Evolutionary conservation across 1,140 invertebrate genomes (phyloP).

Genomic region (Scaptomyza hsui): DNA sequence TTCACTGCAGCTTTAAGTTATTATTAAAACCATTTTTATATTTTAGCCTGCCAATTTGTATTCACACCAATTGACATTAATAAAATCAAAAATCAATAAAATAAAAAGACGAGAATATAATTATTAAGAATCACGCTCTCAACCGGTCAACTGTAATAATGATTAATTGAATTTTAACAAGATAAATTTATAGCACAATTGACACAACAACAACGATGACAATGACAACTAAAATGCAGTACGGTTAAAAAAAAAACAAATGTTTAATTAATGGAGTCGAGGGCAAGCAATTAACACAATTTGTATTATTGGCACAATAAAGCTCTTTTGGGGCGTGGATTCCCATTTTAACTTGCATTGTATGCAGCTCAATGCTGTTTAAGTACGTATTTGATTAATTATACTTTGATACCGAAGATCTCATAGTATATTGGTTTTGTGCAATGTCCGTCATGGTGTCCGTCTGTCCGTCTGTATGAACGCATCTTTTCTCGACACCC

Average conservation of each 20-base stretch:
- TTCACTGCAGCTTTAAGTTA: too few relatives aligned
- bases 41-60: neutral
- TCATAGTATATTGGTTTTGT: too few relatives aligned
- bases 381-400: conserved; percentile 51
- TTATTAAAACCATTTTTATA: neutral
- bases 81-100: neutral
- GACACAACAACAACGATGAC: too few relatives aligned
- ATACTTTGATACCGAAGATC: too few relatives aligned
- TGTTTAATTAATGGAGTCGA: conserved; percentile 69
- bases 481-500: too few relatives aligned
- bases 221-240: conserved; percentile 10
- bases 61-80: neutral
- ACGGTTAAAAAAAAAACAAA: conserved; percentile 57
- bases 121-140: conserved; percentile 10
- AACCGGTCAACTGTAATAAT: conserved; percentile 48
- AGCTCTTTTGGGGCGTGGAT: too few relatives aligned
- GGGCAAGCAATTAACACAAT: conserved; percentile 72
- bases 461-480: too few relatives aligned
- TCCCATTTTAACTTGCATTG: neutral
- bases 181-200: conserved; percentile 39
- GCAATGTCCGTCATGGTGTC: too few relatives aligned
- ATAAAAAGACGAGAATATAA: neutral
- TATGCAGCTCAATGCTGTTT: too few relatives aligned
- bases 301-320: conserved; percentile 55
- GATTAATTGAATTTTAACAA: conserved; percentile 65